Conservation (phyloP, 2,888 invertebrate genomes). For the Platyscelio sp. region DNA sequence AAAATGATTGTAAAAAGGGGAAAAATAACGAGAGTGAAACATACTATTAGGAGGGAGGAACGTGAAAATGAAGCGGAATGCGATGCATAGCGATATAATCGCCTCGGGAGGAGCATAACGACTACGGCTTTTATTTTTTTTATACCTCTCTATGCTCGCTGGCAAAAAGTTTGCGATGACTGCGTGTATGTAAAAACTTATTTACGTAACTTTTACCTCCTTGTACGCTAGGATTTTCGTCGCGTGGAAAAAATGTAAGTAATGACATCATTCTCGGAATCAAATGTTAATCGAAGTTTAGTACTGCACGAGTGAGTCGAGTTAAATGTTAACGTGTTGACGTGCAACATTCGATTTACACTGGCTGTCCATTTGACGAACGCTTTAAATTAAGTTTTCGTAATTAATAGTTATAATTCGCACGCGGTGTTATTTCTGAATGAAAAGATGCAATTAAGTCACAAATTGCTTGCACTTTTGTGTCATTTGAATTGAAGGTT, state of each 20-base stretch:
- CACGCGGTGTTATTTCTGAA: too few species aligned
- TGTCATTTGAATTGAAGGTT: too few species aligned
- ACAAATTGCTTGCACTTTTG: too few species aligned
- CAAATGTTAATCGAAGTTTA: slow-evolving; percentile 27
- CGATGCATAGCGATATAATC: slow-evolving; percentile 66
- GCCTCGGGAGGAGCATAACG: slow-evolving; percentile 61
- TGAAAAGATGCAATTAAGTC: too few species aligned
- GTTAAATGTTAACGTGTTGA: slow-evolving; percentile 23
- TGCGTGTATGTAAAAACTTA: slow-evolving; percentile 39
- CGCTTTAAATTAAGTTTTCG: too few species aligned
- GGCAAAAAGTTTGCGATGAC: slow-evolving; percentile 39
- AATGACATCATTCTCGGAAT: slow-evolving; percentile 19
- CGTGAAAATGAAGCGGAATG: slow-evolving; percentile 62
- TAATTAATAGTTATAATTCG: too few species aligned
- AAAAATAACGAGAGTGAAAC: slow-evolving; percentile 59
- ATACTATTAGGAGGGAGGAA: slow-evolving; percentile 57
- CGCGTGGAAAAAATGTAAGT: slow-evolving; percentile 10
- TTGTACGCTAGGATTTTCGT: neutral
- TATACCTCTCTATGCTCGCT: slow-evolving; percentile 6
- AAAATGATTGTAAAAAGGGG: slow-evolving; percentile 45
- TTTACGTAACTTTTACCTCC: slow-evolving; percentile 45
- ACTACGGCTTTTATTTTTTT: slow-evolving; percentile 60
- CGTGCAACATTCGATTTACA: slow-evolving; percentile 13
- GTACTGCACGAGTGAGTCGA: slow-evolving; percentile 11
- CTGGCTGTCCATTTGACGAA: slow-evolving; percentile 6